These are phyloP conservation scores for Alfaro cultratus DNA, from an alignment of 2,797 vertebrate genomes.

Conservation along the genomic window DNA sequence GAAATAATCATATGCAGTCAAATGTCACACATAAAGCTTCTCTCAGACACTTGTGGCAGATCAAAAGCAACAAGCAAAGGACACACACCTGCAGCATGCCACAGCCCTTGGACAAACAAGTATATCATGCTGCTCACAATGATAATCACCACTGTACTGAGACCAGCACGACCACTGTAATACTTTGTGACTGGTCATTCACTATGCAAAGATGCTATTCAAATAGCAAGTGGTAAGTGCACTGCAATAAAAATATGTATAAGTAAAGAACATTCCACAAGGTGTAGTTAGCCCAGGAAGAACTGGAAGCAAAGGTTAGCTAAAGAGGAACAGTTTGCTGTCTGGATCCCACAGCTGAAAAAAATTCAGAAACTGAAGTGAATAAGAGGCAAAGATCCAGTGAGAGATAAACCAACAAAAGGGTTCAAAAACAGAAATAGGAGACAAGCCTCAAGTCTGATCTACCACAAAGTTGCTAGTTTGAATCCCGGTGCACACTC, in stretches of 20 bases:
- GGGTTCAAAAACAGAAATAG: constrained; percentile 12
- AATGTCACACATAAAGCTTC: constrained; percentile 24
- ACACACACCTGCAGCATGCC: constrained; percentile 65
- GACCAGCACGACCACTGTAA: constrained; percentile 40
- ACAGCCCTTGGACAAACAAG: constrained; percentile 49
- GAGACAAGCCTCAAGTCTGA: constrained; percentile 27
- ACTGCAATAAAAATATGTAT: constrained; percentile 36
- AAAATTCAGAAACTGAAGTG: not conserved
- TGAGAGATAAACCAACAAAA: constrained; percentile 10
- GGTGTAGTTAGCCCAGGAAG: constrained; percentile 23
- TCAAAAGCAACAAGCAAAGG: constrained; percentile 63
- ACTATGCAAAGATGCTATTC: constrained; percentile 63
- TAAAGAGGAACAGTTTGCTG: not conserved
- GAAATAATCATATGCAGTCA: constrained; percentile 54
- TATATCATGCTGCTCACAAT: constrained; percentile 57
- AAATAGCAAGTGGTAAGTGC: constrained; percentile 41
- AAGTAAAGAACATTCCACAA: constrained; percentile 39
- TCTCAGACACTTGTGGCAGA: constrained; percentile 65
- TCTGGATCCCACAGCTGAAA: constrained; percentile 10
- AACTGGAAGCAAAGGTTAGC: not conserved
- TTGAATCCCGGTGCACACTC: constrained; percentile 36
- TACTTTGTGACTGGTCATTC: constrained; percentile 39
- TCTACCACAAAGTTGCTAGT: constrained; percentile 47
- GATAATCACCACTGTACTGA: constrained; percentile 19
- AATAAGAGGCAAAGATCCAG: not conserved